These are phyloP conservation scores for Numenius arquata DNA, from an alignment of 2,113 vertebrate genomes.

Conservation along the genomic window DNA sequence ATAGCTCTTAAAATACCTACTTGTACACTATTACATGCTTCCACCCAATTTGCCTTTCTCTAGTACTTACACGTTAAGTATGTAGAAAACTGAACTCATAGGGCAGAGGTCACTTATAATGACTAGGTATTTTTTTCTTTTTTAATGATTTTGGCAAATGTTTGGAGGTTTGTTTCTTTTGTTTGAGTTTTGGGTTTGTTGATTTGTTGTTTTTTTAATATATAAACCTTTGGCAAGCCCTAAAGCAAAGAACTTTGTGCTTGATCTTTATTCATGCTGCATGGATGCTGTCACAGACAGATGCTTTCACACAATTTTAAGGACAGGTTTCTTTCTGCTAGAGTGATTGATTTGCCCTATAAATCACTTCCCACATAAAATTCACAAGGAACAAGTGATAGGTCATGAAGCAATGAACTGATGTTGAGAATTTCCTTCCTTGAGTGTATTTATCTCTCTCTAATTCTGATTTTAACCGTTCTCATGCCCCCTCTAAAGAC, in stretches of 20 bases:
- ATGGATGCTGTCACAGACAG: not conserved
- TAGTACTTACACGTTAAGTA: not conserved
- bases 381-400: not conserved
- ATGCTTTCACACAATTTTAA: not conserved
- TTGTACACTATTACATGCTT: rapidly evolving
- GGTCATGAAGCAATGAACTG: not conserved
- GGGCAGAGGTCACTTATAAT: not conserved
- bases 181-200: not conserved
- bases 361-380: conserved; percentile 17
- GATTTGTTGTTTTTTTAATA: not conserved
- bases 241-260: not conserved
- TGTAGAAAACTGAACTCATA: not conserved
- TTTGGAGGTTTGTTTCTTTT: not conserved
- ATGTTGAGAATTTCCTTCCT: not conserved
- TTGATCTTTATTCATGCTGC: not conserved
- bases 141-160: not conserved
- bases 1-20: not conserved
- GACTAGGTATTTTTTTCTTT: not conserved
- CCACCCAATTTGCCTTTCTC: not conserved
- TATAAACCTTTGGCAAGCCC: not conserved
- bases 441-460: not conserved
- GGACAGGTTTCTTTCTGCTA: not conserved
- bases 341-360: not conserved
- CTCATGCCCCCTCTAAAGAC: not conserved
- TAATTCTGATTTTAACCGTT: not conserved